These are phyloP conservation scores for Sinocyclocheilus rhinocerous DNA, from an alignment of 2,113 vertebrate genomes.

Conservation along the genomic window DNA sequence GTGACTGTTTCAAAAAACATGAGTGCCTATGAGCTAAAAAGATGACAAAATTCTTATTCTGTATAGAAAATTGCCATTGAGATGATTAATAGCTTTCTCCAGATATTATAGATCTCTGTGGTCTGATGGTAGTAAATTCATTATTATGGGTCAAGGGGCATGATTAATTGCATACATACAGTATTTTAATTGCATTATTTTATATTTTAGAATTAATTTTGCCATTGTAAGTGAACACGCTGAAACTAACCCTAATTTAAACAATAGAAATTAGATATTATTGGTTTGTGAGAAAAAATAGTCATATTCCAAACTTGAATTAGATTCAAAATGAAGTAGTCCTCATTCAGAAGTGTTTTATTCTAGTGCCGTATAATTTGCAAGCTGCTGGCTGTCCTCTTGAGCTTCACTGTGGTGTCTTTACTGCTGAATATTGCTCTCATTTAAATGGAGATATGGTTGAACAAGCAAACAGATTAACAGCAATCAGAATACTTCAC, in stretches of 20 bases:
- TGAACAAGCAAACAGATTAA: constrained; percentile 32
- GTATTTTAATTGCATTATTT: background rate
- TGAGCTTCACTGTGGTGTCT: constrained; percentile 12
- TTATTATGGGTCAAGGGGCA: too few species aligned
- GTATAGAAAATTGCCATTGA: too few species aligned
- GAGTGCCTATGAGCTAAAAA: too few species aligned
- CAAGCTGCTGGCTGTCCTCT: constrained; percentile 3
- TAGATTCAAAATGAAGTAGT: background rate
- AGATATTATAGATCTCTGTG: too few species aligned
- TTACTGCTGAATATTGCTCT: constrained; percentile 14
- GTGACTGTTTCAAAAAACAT: too few species aligned
- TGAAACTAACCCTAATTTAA: background rate
- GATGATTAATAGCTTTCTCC: too few species aligned
- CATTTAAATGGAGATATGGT: constrained; percentile 24
- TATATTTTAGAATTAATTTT: background rate
- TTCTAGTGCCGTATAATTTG: constrained; percentile 17
- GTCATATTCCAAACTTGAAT: constrained; percentile 9
- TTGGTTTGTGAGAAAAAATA: background rate
- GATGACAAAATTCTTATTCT: too few species aligned
- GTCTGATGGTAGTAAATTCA: too few species aligned
- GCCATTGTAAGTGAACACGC: background rate
- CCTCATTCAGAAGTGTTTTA: background rate
- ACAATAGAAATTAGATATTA: background rate
- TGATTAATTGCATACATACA: too few species aligned
- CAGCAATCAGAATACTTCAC: constrained; percentile 16